phyloP scores from a whole-genome alignment of 2,888 invertebrate species.

The Dendrolimus houi region DNA sequence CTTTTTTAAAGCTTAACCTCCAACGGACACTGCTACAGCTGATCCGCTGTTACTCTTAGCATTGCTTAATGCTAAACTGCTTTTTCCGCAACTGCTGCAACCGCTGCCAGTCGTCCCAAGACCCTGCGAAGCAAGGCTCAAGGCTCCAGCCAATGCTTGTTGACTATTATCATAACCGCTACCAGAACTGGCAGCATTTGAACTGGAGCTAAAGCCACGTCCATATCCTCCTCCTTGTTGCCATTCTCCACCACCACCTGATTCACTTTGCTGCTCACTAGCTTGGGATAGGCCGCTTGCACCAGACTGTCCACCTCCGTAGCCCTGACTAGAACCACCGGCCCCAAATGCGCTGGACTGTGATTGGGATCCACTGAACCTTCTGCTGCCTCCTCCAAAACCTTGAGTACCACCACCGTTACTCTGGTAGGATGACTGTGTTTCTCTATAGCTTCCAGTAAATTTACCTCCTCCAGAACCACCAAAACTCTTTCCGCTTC shows the following conservation, averaged over 20 bases:
- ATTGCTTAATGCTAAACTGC: slow-evolving; percentile 56
- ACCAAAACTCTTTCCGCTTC: neutral
- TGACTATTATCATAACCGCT: slow-evolving; percentile 8
- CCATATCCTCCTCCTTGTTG: slow-evolving; percentile 12
- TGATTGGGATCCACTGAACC: neutral
- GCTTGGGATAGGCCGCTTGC: neutral
- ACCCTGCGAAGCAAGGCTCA: slow-evolving; percentile 46
- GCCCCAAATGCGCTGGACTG: slow-evolving; percentile 1
- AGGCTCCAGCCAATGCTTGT: slow-evolving; percentile 34
- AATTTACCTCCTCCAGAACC: slow-evolving; percentile 9
- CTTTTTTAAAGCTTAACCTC: slow-evolving; percentile 31
- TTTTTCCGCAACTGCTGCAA: slow-evolving; percentile 53
- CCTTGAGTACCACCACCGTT: neutral
- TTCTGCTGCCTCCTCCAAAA: neutral
- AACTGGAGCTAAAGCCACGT: slow-evolving; percentile 9
- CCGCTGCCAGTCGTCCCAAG: slow-evolving; percentile 31
- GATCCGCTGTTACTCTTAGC: slow-evolving; percentile 55
- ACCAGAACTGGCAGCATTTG: slow-evolving; percentile 1
- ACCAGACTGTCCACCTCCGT: slow-evolving; percentile 1
- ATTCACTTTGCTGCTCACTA: slow-evolving; percentile 4
- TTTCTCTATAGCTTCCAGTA: slow-evolving; percentile 22
- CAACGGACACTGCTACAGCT: slow-evolving; percentile 56
- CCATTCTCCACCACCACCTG: slow-evolving; percentile 11
- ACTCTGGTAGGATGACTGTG: slow-evolving; percentile 24
- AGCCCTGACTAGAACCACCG: slow-evolving; percentile 1